Conservation (phyloP, 2,113 vertebrate species). For the Ochotona curzoniae region DNA sequence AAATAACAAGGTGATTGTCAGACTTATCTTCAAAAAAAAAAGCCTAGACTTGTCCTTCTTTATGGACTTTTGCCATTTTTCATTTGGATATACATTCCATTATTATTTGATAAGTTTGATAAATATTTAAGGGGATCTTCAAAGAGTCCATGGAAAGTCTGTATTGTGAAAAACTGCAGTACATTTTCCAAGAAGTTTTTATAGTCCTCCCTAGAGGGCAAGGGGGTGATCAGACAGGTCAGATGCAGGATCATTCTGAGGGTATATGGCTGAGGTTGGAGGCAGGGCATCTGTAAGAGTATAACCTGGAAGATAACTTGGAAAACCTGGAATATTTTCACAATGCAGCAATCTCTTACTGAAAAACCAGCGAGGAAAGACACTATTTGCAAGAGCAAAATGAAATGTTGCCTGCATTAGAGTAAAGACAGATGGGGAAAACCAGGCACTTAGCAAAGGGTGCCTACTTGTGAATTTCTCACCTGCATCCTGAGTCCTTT, state of each 20-base stretch:
- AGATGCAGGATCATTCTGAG: background rate
- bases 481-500: background rate
- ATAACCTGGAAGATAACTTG: background rate
- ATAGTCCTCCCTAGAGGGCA: background rate
- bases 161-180: too few relatives aligned
- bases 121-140: background rate
- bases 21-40: background rate
- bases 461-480: background rate
- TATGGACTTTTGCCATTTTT: background rate
- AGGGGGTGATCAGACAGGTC: background rate
- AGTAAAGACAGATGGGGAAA: background rate
- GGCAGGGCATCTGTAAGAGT: background rate
- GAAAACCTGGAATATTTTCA: constrained; percentile 28
- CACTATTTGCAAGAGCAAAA: background rate
- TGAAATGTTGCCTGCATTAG: background rate
- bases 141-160: too few relatives aligned
- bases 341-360: background rate
- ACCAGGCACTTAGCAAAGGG: background rate
- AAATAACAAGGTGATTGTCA: too few relatives aligned
- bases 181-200: too few relatives aligned
- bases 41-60: background rate
- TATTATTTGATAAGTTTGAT: constrained; percentile 11
- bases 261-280: background rate
- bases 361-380: background rate
- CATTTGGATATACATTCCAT: background rate